Base-by-base conservation (phyloP, 2,113 vertebrate genomes). In the zebrafish (Danio rerio) region DNA sequence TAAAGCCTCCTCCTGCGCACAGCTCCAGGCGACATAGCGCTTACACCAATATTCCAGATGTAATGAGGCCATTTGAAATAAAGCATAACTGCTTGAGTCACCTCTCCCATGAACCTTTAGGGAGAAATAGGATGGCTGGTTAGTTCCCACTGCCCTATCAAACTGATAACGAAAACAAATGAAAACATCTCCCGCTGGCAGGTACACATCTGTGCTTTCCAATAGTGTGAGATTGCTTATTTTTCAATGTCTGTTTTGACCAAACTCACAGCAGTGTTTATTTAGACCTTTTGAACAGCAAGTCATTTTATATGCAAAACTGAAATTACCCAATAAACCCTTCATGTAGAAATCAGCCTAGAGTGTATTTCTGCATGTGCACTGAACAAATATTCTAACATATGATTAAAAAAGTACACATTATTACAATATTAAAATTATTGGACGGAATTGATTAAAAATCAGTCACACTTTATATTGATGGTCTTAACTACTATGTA, bases 71-170 rank as follows among this genome's bases (percentile, higher is more conserved):
- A 61, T 77, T 59, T 71, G 69, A 49, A 61, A 72, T 71, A 62
- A 55, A 63, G 50, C 58, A 55, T 70, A 62, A 61, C 53, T 52
- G 31, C n/a, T 52, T 5, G 43, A 83, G 76, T 84, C 79, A 86
- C 85, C 85, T 86, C 85, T 86, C 85, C 16, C 85, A 86, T 86
- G 85, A 84, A 74, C 85, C 59, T 74, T 83, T 52, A 86, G 50
- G 45, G 70, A 58, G 56, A 76, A 76, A 75, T 56, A 70, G 49
- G 68, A 83, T 83, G 65, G 58, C 70, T 76, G 72, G 59, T 63
- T 72, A 62, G 74, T 77, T 74, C 76, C 61, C 49, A 78, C 49
- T 66, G 61, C 59, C 61, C 76, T 40, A 78, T 78, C 85, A 84
- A 73, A 78, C 85, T 62, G 82, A 74, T 81, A 74, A 78, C 56